phyloP scores from a whole-genome alignment of 2,797 vertebrate species.

The Acrocephalus scirpaceus region DNA sequence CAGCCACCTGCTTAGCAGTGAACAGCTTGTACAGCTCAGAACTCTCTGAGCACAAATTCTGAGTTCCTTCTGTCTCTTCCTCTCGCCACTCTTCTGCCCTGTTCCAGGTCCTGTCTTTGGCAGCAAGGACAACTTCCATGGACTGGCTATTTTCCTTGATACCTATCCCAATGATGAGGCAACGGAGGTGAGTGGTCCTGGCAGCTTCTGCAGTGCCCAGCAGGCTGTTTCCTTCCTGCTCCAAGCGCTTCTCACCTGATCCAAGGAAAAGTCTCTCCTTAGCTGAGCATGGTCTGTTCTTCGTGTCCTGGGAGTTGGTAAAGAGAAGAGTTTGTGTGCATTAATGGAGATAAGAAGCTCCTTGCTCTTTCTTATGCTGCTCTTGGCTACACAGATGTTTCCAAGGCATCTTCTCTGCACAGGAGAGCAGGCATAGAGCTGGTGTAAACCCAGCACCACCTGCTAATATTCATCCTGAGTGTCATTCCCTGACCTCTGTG shows the following conservation, averaged over 20 bases:
- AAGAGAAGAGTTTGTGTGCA: not conserved
- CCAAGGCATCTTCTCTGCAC: not conserved
- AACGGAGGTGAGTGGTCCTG: constrained; percentile 84
- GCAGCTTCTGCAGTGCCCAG: not conserved
- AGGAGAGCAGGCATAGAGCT: not conserved
- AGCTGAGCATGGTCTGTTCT: fast-evolving
- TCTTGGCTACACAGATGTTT: not conserved
- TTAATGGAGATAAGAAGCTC: not conserved
- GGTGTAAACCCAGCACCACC: not conserved
- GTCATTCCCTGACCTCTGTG: not conserved
- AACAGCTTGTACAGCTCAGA: not conserved
- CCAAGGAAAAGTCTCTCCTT: not conserved
- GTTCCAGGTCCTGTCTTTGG: constrained; percentile 91
- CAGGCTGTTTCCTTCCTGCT: not conserved
- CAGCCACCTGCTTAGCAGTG: not conserved
- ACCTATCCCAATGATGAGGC: constrained; percentile 96
- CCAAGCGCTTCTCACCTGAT: not conserved
- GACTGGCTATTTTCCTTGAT: constrained; percentile 94
- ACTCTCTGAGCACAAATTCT: not conserved
- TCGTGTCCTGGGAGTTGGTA: not conserved
- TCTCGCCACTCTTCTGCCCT: not conserved
- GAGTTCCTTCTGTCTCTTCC: not conserved
- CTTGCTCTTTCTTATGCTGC: not conserved
- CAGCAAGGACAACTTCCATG: constrained; percentile 93
- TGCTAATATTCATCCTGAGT: not conserved